A percentile compares a stretch with the other conserved stretches of the same genome.
Evolutionary conservation across 1,140 invertebrate species (phyloP).

Genomic region (Notospermus geniculatus): DNA sequence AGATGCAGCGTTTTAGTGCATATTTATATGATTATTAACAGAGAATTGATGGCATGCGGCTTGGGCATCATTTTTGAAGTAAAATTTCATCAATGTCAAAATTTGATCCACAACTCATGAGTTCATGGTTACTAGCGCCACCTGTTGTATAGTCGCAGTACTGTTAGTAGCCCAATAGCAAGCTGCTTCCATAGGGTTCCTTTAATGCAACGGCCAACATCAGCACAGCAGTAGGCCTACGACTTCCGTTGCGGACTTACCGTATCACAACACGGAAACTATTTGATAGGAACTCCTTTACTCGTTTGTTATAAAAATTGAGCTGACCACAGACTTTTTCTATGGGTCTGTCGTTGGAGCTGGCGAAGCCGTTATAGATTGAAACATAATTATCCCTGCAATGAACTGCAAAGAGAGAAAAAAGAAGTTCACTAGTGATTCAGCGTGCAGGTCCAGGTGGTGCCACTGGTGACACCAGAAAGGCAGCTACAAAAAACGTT

Average conservation of each 20-base stretch:
- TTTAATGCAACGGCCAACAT: too few species aligned
- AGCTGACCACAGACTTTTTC: slow-evolving; percentile 45
- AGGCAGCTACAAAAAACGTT: neutral
- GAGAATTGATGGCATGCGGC: too few species aligned
- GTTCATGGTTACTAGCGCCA: too few species aligned
- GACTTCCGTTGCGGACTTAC: slow-evolving; percentile 2
- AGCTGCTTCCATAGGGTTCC: too few species aligned
- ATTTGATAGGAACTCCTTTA: slow-evolving; percentile 19
- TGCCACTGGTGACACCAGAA: neutral
- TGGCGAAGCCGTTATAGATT: slow-evolving; percentile 48
- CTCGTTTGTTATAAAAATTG: slow-evolving; percentile 33
- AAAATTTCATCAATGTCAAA: too few species aligned
- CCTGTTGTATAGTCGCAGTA: too few species aligned
- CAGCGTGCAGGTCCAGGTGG: neutral
- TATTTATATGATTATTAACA: too few species aligned
- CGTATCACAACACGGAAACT: slow-evolving; percentile 15
- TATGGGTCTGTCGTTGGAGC: slow-evolving; percentile 27
- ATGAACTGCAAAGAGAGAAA: slow-evolving; percentile 28
- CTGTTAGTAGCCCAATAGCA: too few species aligned
- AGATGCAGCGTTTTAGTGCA: too few species aligned
- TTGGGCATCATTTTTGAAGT: too few species aligned
- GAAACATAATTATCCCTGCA: slow-evolving; percentile 40
- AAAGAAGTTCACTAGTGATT: neutral
- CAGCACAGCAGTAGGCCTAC: too few species aligned
- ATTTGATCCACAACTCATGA: too few species aligned